These are phyloP conservation scores for Hipparchia sbordonii DNA, from an alignment of 2,888 invertebrate genomes.

Conservation along the genomic window DNA sequence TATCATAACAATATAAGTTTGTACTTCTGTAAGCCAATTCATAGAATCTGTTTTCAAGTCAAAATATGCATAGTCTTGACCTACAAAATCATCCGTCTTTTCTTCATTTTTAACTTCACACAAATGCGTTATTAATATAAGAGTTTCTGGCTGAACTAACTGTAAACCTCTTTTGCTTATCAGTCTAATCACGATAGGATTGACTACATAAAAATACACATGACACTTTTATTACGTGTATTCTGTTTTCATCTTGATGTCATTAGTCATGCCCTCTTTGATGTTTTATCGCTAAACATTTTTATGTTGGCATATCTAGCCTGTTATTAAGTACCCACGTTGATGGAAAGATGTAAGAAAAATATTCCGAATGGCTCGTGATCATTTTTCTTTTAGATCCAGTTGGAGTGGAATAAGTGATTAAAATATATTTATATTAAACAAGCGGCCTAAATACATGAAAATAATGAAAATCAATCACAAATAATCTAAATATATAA, in stretches of 20 bases:
- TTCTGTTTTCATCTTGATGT: constrained; percentile 75
- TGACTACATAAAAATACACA: constrained; percentile 60
- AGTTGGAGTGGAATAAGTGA: constrained; percentile 37
- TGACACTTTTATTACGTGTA: constrained; percentile 76
- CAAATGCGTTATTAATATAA: background rate
- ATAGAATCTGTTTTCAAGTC: too few relatives aligned
- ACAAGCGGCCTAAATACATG: constrained; percentile 20
- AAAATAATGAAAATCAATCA: constrained; percentile 5
- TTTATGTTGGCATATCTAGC: constrained; percentile 65
- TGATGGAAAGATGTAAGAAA: constrained; percentile 58
- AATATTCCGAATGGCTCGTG: constrained; percentile 47
- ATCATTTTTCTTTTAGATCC: constrained; percentile 45
- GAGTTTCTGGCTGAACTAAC: background rate
- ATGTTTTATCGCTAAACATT: constrained; percentile 73
- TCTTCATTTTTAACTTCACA: background rate
- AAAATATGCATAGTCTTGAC: background rate
- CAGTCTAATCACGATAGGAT: constrained; percentile 41
- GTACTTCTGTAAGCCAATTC: too few relatives aligned
- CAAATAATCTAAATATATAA: background rate
- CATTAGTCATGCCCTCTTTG: constrained; percentile 75
- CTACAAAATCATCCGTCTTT: background rate
- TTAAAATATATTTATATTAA: constrained; percentile 35
- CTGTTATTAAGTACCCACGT: constrained; percentile 57
- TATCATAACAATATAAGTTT: too few relatives aligned
- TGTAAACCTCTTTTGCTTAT: constrained; percentile 29